Base-by-base conservation (phyloP, 2,888 invertebrate genomes). In the Hoplodrina blanda region DNA sequence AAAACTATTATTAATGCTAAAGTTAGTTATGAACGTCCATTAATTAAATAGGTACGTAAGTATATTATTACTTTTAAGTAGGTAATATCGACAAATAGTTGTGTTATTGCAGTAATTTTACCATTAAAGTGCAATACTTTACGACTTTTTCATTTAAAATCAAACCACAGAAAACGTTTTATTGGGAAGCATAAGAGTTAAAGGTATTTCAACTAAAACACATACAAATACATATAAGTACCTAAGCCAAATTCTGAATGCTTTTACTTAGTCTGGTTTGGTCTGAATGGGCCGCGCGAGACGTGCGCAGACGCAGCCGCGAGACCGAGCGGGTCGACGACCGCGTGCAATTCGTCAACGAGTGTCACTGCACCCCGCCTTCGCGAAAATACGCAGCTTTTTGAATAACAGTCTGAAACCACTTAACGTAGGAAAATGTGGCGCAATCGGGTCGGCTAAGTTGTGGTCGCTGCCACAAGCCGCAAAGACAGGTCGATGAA, bases 331-430 rank as follows among this genome's bases (percentile, higher is more conserved):
- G 53, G 78, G 85, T 80, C 77, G 64, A 62, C 62, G 85, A 81
- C 81, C 87, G 69, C 63, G 44, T 81, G 85, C 85, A 84, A 88
- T 88, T 88, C 87, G 85, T 87, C 87, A 83, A 81, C 73, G 62
- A 63, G 62, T 84, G 85, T 84, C 84, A 82, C 76, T 82, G 80
- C 78, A 82, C 84, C 54, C 70, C 68, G 72, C 70, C 63, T 73
- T 70, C 70, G 84, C 73, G 62, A 80, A 74, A 80, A 70, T 66
- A 68, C 49, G 55, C 55, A 41, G 52, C 60, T 53, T 77, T 65
- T 78, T 77, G 53, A 62, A 69, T 65, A 60, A 66, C 75, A 41
- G 67, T 33, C 46, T 33, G 69, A 6, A 50, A 69, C 37, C 33
- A 19, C 25, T 61, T 53, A 8, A 49, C 30, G 63, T 49, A 63